Evolutionary conservation across 1,140 invertebrate genomes (phyloP).

Genomic region (Nymphalis io): DNA sequence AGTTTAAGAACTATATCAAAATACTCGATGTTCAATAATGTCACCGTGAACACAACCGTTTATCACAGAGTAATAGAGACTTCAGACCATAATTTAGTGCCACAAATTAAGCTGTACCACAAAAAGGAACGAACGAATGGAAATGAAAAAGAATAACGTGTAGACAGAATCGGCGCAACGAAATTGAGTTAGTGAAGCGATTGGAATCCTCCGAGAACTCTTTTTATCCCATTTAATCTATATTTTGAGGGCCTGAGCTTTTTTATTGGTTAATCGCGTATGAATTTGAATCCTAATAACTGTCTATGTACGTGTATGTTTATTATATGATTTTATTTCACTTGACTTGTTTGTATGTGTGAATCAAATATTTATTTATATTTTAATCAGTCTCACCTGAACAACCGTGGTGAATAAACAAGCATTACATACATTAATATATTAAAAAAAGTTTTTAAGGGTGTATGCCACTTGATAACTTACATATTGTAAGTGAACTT

Average conservation of each 20-base stretch:
- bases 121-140: background rate
- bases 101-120: constrained; percentile 10
- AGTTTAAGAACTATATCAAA: too few relatives aligned
- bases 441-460: too few relatives aligned
- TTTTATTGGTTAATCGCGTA: background rate
- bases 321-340: too few relatives aligned
- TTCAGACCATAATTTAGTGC: constrained; percentile 10
- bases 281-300: background rate
- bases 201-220: constrained; percentile 4
- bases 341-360: too few relatives aligned
- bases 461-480: too few relatives aligned
- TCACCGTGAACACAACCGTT: background rate
- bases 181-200: constrained; percentile 25
- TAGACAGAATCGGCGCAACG: constrained; percentile 21
- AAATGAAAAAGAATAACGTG: constrained; percentile 7
- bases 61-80: background rate
- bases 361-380: too few relatives aligned
- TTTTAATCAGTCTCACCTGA: too few relatives aligned
- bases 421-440: too few relatives aligned
- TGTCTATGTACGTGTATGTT: background rate
- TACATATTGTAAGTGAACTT: too few relatives aligned
- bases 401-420: too few relatives aligned
- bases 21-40: too few relatives aligned
- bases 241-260: background rate
- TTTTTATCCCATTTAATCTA: constrained; percentile 15